phyloP scores from a whole-genome alignment of 2,888 invertebrate species.

The Polyommatus iphigenia region DNA sequence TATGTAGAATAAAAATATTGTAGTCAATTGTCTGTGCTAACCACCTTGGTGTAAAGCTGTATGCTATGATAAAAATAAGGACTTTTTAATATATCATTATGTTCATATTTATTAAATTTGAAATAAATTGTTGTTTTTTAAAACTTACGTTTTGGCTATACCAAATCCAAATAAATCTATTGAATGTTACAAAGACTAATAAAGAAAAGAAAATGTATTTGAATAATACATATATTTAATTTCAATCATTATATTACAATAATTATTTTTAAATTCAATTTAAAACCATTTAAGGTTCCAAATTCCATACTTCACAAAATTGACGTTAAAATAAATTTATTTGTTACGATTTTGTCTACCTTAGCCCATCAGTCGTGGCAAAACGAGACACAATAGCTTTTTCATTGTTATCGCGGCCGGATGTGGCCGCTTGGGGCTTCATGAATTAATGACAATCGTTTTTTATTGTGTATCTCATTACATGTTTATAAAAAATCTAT shows the following conservation, averaged over 20 bases:
- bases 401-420: no score
- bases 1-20: not conserved
- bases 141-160: not conserved
- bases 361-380: no score
- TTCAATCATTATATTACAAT: not conserved
- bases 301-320: not conserved
- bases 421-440: no score
- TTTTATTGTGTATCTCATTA: constrained; percentile 10
- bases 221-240: constrained; percentile 6
- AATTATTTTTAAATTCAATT: not conserved
- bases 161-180: not conserved
- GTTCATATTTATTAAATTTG: not conserved
- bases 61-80: not conserved
- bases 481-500: constrained; percentile 10
- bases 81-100: not conserved
- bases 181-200: not conserved
- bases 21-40: not conserved
- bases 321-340: not conserved
- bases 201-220: not conserved
- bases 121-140: constrained; percentile 9
- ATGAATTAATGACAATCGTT: not conserved
- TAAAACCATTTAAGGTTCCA: not conserved
- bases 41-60: not conserved
- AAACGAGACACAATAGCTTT: no score
- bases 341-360: not conserved